Evolutionary conservation across 2,888 invertebrate species (phyloP).

Genomic region (Rotaria sp.): DNA sequence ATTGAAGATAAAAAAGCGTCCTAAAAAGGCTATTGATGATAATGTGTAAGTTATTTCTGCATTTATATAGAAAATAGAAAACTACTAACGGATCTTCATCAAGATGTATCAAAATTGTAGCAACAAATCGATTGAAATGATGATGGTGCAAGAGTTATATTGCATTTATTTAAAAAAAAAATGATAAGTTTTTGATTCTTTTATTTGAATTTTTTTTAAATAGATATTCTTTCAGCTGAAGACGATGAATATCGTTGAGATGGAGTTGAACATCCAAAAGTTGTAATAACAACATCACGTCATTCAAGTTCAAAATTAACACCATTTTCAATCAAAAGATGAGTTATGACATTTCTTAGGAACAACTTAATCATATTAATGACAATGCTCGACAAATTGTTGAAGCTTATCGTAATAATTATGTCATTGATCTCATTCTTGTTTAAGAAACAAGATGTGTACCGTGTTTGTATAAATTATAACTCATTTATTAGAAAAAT

Average conservation of each 20-base stretch:
- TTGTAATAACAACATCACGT: constrained; percentile 90
- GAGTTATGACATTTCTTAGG: too few relatives aligned
- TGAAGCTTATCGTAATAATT: constrained; percentile 84
- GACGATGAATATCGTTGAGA: constrained; percentile 98
- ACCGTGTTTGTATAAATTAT: constrained; percentile 47
- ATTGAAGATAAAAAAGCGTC: constrained; percentile 78
- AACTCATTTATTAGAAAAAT: too few relatives aligned
- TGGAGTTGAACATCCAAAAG: constrained; percentile 92
- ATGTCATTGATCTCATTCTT: constrained; percentile 90
- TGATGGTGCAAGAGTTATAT: constrained; percentile 66
- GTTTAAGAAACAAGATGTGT: constrained; percentile 65
- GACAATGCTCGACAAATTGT: constrained; percentile 88
- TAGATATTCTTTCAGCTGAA: constrained; percentile 65
- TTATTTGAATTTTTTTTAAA: constrained; percentile 45
- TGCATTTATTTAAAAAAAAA: not conserved
- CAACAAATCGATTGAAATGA: constrained; percentile 84
- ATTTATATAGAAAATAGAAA: constrained; percentile 58
- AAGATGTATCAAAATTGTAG: constrained; percentile 72
- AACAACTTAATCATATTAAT: constrained; percentile 95
- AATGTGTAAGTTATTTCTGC: constrained; percentile 35
- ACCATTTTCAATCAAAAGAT: constrained; percentile 96
- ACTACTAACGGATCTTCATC: constrained; percentile 76
- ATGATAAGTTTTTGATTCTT: not conserved
- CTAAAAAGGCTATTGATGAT: constrained; percentile 70
- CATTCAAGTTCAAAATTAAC: constrained; percentile 89